Base-by-base conservation (phyloP, 2,113 vertebrate species). In the Cephalopterus ornatus region DNA sequence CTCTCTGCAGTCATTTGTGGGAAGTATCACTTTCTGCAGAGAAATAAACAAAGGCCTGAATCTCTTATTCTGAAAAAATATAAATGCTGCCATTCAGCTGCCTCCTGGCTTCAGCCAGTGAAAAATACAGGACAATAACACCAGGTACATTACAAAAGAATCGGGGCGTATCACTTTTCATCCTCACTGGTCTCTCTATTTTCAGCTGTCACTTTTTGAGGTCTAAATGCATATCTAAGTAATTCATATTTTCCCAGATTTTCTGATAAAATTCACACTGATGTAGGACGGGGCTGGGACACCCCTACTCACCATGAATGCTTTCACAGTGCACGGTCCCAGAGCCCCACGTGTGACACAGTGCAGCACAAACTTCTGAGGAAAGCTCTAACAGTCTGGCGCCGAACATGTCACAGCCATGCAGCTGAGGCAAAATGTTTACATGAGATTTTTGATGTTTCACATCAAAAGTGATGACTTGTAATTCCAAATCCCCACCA, bases 1-100 rank as follows among this genome's bases (percentile, higher is more conserved):
- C 91, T 89, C 91, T 95, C 85, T 88, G 47, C 91, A 89, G 93
- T 77, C 66, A 46, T 88, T 47, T 87, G 66, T 82, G 66, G 61
- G 41, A 96, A 82, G n/a, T 56, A 88, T 77, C 42, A 67, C 68
- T 63, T 92, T 78, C 82, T 63, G 77, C 20, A 81, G 47, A 92
- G 59, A 77, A 88, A 83, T 63, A 94, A 93, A 88, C 56, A 91
- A 93, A 76, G 37, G 24, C 13, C 59, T 86, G 88, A 76, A 77
- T 52, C 21, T 65, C 68, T 59, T 67, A 19, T 63, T 68, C 55
- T 75, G 47, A 86, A 79, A 90, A 89, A 63, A 55, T 3, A 42
- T 4, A 95, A 93, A 65, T 11, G 50, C 50, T 84, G 55, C 50
- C 75, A 90, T 88, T 90, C 72, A 93, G 68, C 27, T 92, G 50